Conservation (phyloP, 1,140 invertebrate species). For the Zaprionus kolodkinae region DNA sequence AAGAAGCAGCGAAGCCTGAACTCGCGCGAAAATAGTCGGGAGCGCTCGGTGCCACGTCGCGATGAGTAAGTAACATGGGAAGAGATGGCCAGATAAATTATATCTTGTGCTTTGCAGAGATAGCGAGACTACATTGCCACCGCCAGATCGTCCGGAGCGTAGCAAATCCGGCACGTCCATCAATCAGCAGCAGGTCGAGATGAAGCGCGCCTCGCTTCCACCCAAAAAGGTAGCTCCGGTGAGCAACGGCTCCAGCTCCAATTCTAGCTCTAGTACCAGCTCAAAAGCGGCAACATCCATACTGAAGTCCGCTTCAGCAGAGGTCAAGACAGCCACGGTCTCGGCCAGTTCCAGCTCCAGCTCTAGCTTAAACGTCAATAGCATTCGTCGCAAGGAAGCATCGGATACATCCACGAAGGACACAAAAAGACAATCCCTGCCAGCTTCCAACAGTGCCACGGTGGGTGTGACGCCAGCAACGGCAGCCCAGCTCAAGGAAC, state of each 20-base stretch:
- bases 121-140: conserved; percentile 52
- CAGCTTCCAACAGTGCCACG: conserved; percentile 79
- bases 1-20: conserved; percentile 85
- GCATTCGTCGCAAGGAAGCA: conserved; percentile 63
- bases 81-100: background rate
- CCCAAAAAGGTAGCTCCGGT: conserved; percentile 66
- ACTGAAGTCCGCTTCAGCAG: conserved; percentile 29
- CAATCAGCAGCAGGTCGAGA: conserved; percentile 53
- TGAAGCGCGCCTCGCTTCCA: conserved; percentile 67
- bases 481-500: conserved; percentile 86
- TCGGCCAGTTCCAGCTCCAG: conserved; percentile 32
- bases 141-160: conserved; percentile 77
- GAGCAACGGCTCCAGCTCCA: conserved; percentile 23
- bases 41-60: conserved; percentile 77
- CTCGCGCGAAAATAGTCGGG: conserved; percentile 85
- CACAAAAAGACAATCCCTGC: conserved; percentile 84
- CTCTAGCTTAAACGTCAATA: conserved; percentile 39
- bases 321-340: conserved; percentile 36
- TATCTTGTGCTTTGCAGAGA: conserved; percentile 38
- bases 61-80: conserved; percentile 55
- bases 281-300: conserved; percentile 83
- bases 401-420: conserved; percentile 64
- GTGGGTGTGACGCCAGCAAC: conserved; percentile 84
- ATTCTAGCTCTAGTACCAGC: background rate
- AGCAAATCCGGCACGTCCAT: conserved; percentile 65